Evolutionary conservation across 2,888 invertebrate genomes (phyloP).

Genomic region (Galerucella nymphaeae): DNA sequence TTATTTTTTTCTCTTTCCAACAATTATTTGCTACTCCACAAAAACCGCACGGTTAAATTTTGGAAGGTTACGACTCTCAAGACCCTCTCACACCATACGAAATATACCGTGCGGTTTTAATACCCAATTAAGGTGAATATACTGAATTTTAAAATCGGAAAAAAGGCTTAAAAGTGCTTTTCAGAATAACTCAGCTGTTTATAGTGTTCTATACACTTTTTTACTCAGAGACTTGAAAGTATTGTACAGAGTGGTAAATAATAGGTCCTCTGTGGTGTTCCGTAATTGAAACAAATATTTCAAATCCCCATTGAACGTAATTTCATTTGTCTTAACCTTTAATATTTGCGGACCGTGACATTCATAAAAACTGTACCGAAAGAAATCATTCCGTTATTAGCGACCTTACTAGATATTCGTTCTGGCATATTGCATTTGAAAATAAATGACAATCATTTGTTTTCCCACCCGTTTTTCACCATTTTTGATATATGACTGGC

Average conservation of each 20-base stretch:
- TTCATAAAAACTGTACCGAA: conserved; percentile 9
- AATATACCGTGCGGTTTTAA: background rate
- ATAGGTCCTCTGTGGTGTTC: too few relatives aligned
- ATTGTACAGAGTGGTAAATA: too few relatives aligned
- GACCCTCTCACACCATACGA: background rate
- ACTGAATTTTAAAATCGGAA: too few relatives aligned
- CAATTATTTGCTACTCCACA: conserved; percentile 24
- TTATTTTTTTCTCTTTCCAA: conserved; percentile 27
- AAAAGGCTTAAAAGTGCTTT: too few relatives aligned
- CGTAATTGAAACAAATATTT: too few relatives aligned
- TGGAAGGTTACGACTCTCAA: background rate
- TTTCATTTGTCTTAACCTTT: background rate
- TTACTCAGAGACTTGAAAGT: too few relatives aligned
- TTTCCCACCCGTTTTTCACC: conserved; percentile 11
- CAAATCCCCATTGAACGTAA: too few relatives aligned
- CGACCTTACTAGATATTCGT: conserved; percentile 22
- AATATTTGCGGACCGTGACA: background rate
- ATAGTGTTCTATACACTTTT: too few relatives aligned
- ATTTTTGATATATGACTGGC: conserved; percentile 16
- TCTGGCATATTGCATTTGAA: conserved; percentile 25
- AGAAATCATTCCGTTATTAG: conserved; percentile 27
- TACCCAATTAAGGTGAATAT: too few relatives aligned
- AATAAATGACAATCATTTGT: conserved; percentile 23
- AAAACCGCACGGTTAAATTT: background rate
- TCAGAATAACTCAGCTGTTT: too few relatives aligned